Conservation (phyloP, 1,140 invertebrate genomes). For the Tenebrio molitor region DNA sequence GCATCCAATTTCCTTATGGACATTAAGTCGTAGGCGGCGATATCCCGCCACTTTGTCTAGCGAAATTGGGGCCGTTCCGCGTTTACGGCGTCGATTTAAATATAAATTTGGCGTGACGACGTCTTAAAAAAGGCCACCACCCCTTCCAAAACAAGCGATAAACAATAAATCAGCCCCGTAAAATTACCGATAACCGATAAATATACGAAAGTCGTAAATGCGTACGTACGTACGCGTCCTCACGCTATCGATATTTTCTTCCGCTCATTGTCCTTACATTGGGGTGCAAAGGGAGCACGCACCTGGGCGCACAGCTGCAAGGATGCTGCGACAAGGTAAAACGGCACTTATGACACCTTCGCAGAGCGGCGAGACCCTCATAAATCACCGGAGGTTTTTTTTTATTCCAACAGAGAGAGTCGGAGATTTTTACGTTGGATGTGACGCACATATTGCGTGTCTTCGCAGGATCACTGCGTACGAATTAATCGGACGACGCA, state of each 20-base stretch:
- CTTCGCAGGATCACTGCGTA: too few species aligned
- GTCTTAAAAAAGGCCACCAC: constrained; percentile 2
- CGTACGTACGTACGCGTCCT: constrained; percentile 13
- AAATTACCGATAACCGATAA: constrained; percentile 32
- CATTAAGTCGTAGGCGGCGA: too few species aligned
- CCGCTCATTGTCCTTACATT: constrained; percentile 58
- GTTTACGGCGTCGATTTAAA: too few species aligned
- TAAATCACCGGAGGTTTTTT: constrained; percentile 44
- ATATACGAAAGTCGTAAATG: not conserved
- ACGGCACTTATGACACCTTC: constrained; percentile 48
- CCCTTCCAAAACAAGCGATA: constrained; percentile 10
- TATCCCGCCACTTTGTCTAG: not conserved
- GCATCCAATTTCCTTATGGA: too few species aligned
- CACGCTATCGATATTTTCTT: constrained; percentile 58
- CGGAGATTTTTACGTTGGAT: constrained; percentile 45
- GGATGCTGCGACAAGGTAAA: constrained; percentile 60
- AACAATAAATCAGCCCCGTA: constrained; percentile 32
- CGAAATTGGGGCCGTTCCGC: not conserved
- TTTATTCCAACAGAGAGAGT: constrained; percentile 13
- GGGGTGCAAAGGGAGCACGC: constrained; percentile 59
- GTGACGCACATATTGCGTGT: constrained; percentile 34
- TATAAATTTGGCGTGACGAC: not conserved
- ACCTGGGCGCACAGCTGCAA: constrained; percentile 62
- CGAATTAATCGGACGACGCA: too few species aligned
- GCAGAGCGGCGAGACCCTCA: constrained; percentile 28